Base-by-base conservation (phyloP, 2,113 vertebrate species). In the Tychaedon coryphoeus region DNA sequence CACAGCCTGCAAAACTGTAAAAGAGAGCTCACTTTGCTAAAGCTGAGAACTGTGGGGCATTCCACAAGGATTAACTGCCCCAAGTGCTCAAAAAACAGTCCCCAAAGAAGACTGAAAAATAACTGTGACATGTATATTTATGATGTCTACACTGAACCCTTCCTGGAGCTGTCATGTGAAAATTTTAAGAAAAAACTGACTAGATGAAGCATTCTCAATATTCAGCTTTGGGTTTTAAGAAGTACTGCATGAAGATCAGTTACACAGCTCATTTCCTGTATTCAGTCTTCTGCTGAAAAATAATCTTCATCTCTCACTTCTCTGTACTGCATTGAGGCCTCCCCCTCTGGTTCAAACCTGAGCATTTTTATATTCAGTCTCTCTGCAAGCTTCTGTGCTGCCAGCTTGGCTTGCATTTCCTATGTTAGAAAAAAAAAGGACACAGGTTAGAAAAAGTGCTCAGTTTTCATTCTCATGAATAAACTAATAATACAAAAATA, bases 341-440 rank as follows among this genome's bases (percentile, higher is more conserved):
- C 97, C 18, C 98, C 97, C 77, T 99, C 99, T 80, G 98, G 98
- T 97, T 97, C 97, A 93, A 98, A 99, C 93, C 93, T 98, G 95
- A 96, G 97, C 98, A 99, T 98, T 96, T 98, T 98, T 95, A 98
- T 91, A 91, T 98, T 98, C 95, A 99, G 90, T 90, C 97, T 98
- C 96, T 99, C 98, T 29, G 98, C 98, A 96, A 99, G 98, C 95
- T 98, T 99, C 95, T 99, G 99, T 86, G 99, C 99, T 82, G 99
- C 98, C 65, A 98, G 95, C 95, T 98, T 99, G 92, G 98, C 99
- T 94, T 99, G 99, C 96, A 98, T 93, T 96, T 98, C 99, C 99
- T 95, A 95, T 96, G 7, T 12, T 33, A 72, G 22, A 18, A 51
- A 67, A 40, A 54, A 54, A 33, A 70, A 42, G 2, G 6, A 73